A percentile compares a stretch with the other conserved stretches of the same genome.
These are phyloP conservation scores for Drosophila pseudotalamancana DNA, from an alignment of 2,888 invertebrate species.

Conservation along the genomic window DNA sequence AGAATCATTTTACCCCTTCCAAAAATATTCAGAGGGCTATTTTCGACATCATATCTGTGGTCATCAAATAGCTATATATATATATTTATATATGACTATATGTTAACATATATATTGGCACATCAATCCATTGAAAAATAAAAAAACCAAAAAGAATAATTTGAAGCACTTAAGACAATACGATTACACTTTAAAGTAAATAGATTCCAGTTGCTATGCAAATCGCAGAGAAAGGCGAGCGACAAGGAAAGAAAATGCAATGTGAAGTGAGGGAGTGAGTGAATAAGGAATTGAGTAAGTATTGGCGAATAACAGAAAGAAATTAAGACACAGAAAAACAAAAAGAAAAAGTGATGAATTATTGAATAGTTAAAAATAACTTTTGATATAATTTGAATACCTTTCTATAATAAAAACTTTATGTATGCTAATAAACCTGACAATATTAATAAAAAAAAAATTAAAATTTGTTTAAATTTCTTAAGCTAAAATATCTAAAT, in stretches of 20 bases:
- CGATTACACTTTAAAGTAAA: neutral
- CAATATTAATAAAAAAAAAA: neutral
- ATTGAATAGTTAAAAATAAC: neutral
- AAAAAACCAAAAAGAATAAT: neutral
- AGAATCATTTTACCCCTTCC: constrained; percentile 17
- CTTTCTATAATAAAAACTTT: neutral
- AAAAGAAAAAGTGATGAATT: neutral
- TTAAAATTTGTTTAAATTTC: neutral
- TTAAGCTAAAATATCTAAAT: neutral
- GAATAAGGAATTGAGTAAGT: neutral
- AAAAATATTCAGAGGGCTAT: constrained; percentile 16
- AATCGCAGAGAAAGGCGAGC: neutral
- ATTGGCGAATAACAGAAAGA: neutral
- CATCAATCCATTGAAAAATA: constrained; percentile 8
- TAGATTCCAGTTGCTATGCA: neutral
- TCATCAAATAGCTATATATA: too few species aligned
- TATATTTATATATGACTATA: constrained; percentile 2
- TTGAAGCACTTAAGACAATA: neutral
- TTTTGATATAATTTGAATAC: neutral
- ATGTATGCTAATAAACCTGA: too few species aligned
- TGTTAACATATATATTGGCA: constrained; percentile 6
- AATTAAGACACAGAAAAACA: neutral
- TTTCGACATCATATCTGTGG: too few species aligned
- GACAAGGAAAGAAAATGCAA: too few species aligned
- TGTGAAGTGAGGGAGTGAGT: too few species aligned